A percentile compares a stretch with the other conserved stretches of the same genome.
Evolutionary conservation across 2,888 invertebrate genomes (phyloP).

Genomic region (Eupithecia insigniata): DNA sequence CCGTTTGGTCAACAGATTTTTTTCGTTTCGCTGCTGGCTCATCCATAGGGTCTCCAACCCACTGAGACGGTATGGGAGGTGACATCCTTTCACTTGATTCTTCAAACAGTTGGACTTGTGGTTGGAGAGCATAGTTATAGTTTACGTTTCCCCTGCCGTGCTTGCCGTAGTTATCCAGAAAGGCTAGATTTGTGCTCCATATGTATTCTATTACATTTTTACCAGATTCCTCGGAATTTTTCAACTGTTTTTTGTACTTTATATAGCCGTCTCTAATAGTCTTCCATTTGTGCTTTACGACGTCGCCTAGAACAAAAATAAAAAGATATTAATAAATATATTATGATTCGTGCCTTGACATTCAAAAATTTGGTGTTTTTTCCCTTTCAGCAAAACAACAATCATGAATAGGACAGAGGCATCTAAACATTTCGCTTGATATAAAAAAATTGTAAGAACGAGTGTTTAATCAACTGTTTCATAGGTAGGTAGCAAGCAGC

Average conservation of each 20-base stretch:
- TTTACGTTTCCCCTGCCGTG: slow-evolving; percentile 27
- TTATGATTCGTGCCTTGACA: not conserved
- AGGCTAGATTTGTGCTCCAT: slow-evolving; percentile 49
- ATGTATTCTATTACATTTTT: slow-evolving; percentile 49
- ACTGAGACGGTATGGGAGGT: slow-evolving; percentile 18
- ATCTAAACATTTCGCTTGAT: not conserved
- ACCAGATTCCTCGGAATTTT: slow-evolving; percentile 37
- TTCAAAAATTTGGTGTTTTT: not conserved
- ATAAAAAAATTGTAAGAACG: not conserved
- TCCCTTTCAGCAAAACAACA: not conserved
- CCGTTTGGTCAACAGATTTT: slow-evolving; percentile 19
- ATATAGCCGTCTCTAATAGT: slow-evolving; percentile 56
- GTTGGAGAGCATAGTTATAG: slow-evolving; percentile 25
- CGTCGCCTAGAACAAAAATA: slow-evolving; percentile 46
- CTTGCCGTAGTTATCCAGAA: slow-evolving; percentile 46
- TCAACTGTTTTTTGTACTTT: slow-evolving; percentile 50
- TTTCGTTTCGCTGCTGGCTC: slow-evolving; percentile 29
- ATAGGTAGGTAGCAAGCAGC: not conserved
- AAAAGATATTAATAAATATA: not conserved
- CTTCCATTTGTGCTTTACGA: slow-evolving; percentile 56
- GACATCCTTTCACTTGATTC: slow-evolving; percentile 10
- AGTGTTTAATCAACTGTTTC: not conserved
- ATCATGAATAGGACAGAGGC: not conserved
- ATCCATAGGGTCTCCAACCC: slow-evolving; percentile 11
- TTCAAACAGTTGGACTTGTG: slow-evolving; percentile 26